Evolutionary conservation across 2,797 vertebrate genomes (phyloP), one percentile per base, ranked within the genome.

Genomic region (Sebastes reedi): DNA sequence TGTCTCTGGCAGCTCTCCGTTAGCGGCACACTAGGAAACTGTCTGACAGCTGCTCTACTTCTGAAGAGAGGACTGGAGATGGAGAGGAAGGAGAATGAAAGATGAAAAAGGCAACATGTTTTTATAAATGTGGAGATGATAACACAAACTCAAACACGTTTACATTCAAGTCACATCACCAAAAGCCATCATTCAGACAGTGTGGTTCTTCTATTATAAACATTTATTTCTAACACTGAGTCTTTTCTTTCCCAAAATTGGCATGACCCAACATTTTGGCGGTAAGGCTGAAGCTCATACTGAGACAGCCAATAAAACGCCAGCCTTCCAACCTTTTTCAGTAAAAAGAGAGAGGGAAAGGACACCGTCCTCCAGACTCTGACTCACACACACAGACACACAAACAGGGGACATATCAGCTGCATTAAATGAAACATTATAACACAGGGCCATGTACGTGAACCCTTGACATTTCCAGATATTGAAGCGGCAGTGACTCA

Each of bases 31-130:
- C 83, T 29, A 22, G 87, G 76, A 88, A 79, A 81, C 82, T 1
- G 85, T 88, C 87, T 89, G 87, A 90, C 87, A 77, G 84, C 88
- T 85, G 87, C 82, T 83, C 87, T 68, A 3, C 61, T 72, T 85
- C 77, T 69, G 18, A 27, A 30, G 46, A 30, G 62, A 32, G 42
- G 72, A 55, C 27, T n/a, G 50, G 42, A 69, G 36, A 74, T 46
- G 13, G 67, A 46, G 22, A 20, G 39, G 20, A 67, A n/a, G 29
- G 16, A 67, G 30, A 6, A 25, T 2, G 36, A n/a, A 18, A 50
- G 25, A 58, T 34, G 2, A 58, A 64, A 59, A 52, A 5, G 7
- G 2, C 1, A 25, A 2, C 5, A 4, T 5, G 32, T 39, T 22
- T 52, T 20, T 58, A 4, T 72, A 55, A 83, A 81, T 55, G 64